These are phyloP conservation scores for Frankliniella intonsa DNA, from an alignment of 2,888 invertebrate genomes.

Conservation along the genomic window DNA sequence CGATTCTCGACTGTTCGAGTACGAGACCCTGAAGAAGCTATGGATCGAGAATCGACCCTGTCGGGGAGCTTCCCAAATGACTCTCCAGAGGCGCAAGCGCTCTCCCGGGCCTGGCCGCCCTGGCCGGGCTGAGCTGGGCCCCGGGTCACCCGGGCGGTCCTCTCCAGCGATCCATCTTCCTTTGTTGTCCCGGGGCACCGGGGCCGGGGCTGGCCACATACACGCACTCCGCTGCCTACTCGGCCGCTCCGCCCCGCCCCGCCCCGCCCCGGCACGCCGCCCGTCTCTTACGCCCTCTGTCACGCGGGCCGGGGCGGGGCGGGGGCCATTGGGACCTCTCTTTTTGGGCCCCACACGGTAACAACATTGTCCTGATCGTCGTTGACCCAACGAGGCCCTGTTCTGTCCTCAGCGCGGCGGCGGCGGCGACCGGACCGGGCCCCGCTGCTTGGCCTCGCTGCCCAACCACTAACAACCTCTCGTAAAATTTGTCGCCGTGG, in stretches of 20 bases:
- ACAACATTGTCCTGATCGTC: too few relatives aligned
- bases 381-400: too few relatives aligned
- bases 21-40: too few relatives aligned
- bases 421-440: not conserved
- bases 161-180: slow-evolving; percentile 36
- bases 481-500: slow-evolving; percentile 16
- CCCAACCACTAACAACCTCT: slow-evolving; percentile 34
- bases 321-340: not conserved
- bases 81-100: too few relatives aligned
- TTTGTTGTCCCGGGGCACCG: slow-evolving; percentile 1
- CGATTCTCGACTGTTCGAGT: too few relatives aligned
- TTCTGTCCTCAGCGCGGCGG: too few relatives aligned
- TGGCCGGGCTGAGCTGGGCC: slow-evolving; percentile 39
- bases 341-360: not conserved
- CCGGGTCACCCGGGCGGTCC: too few relatives aligned
- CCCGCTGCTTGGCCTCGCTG: slow-evolving; percentile 34
- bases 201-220: not conserved
- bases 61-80: too few relatives aligned
- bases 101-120: slow-evolving; percentile 40
- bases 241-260: not conserved
- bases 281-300: too few relatives aligned
- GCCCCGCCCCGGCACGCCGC: not conserved
- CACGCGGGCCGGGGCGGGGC: not conserved
- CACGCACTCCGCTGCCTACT: too few relatives aligned
- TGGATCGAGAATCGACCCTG: too few relatives aligned